Conservation (phyloP, 2,113 vertebrate species). For the Ivindomyrus marchei region DNA sequence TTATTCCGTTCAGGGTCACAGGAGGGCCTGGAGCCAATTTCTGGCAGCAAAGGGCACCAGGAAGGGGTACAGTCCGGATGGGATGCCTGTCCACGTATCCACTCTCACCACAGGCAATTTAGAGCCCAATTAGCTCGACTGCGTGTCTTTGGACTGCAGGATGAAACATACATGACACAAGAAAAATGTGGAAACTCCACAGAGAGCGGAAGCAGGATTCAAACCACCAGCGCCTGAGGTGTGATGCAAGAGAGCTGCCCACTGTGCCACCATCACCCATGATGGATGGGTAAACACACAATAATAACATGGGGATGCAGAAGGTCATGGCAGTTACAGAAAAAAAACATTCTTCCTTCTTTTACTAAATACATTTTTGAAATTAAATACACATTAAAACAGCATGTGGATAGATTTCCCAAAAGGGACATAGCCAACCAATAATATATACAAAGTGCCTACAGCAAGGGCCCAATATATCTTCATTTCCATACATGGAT, state of each 20-base stretch:
- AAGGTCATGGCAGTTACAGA: neutral
- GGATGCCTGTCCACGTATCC: neutral
- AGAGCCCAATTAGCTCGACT: neutral
- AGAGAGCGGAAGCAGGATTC: neutral
- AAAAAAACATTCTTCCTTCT: neutral
- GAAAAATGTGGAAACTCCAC: neutral
- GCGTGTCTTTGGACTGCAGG: neutral
- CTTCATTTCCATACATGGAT: neutral
- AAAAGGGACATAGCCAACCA: neutral
- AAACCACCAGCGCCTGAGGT: neutral
- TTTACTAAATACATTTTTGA: neutral
- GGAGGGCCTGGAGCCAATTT: neutral
- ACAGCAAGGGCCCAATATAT: neutral
- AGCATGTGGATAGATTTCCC: neutral
- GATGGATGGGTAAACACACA: neutral
- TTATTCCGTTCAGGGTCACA: neutral
- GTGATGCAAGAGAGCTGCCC: neutral
- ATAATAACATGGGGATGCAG: neutral
- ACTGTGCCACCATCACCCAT: neutral
- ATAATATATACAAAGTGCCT: neutral
- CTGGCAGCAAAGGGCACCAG: neutral
- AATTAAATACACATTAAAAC: neutral
- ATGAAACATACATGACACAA: neutral
- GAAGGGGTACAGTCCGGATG: neutral
- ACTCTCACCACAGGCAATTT: neutral